These are phyloP conservation scores for Abrostola tripartita DNA, from an alignment of 2,888 invertebrate species.

Conservation along the genomic window DNA sequence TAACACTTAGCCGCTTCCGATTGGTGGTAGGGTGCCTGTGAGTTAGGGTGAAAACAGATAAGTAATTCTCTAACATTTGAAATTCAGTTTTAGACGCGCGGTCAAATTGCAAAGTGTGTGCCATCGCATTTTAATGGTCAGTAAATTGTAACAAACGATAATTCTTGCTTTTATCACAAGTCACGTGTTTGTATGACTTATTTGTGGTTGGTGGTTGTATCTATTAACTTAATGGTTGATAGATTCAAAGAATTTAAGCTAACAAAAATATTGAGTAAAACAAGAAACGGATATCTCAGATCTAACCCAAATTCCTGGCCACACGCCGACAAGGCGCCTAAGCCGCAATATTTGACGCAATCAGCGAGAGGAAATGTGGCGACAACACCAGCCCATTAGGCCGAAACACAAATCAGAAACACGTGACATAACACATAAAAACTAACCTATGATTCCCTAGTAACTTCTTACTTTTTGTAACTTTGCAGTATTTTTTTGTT, in stretches of 20 bases:
- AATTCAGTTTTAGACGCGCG: no score
- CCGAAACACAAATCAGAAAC: slow-evolving; percentile 80
- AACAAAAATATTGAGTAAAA: not conserved
- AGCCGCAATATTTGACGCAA: slow-evolving; percentile 75
- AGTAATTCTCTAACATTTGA: no score
- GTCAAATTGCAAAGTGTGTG: no score
- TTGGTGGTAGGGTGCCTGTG: slow-evolving; percentile 65
- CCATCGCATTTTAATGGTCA: no score
- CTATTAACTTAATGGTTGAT: no score
- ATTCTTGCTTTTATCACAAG: not conserved
- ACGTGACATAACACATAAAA: slow-evolving; percentile 73
- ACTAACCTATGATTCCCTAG: slow-evolving; percentile 47
- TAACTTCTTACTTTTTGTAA: slow-evolving; percentile 55
- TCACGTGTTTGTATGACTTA: not conserved
- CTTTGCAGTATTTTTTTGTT: slow-evolving; percentile 53
- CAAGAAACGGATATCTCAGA: slow-evolving; percentile 18
- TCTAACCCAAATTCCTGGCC: slow-evolving; percentile 37
- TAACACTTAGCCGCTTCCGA: slow-evolving; percentile 81
- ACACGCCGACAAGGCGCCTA: slow-evolving; percentile 59
- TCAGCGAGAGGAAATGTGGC: slow-evolving; percentile 76
- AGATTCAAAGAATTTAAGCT: no score
- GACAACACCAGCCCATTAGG: slow-evolving; percentile 79
- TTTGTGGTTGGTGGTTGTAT: no score
- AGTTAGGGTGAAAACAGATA: slow-evolving; percentile 6
- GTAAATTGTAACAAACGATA: no score